Evolutionary conservation across 2,113 vertebrate species (phyloP).

Genomic region (Scytalopus superciliaris): DNA sequence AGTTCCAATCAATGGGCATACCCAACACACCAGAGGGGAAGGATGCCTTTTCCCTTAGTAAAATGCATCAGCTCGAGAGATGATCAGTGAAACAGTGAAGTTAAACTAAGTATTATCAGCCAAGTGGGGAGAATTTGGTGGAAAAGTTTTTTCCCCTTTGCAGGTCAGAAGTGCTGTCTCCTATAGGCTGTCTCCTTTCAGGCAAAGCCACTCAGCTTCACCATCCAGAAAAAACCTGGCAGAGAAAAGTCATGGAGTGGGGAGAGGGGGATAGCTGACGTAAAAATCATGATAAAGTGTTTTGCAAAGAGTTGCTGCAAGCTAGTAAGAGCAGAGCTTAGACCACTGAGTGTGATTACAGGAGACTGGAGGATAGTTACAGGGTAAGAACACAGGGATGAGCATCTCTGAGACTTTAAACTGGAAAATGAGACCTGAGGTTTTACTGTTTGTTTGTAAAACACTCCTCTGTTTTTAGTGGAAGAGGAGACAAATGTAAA

Average conservation of each 20-base stretch:
- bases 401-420: neutral
- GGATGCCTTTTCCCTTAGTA: neutral
- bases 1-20: neutral
- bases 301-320: neutral
- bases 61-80: neutral
- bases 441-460: neutral
- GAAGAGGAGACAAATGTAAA: neutral
- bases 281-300: neutral
- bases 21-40: neutral
- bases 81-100: neutral
- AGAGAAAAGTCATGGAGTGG: neutral
- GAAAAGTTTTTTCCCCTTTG: neutral
- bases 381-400: neutral
- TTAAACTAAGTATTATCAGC: neutral
- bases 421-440: constrained; percentile 17
- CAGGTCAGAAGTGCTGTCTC: neutral
- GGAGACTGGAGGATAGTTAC: neutral
- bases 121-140: neutral
- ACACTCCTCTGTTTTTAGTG: neutral
- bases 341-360: neutral
- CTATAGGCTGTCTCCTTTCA: neutral
- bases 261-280: neutral
- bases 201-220: neutral
- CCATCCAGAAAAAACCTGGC: neutral
- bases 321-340: rapidly evolving